Percentiles rank a stretch among this genome's conserved stretches.
Evolutionary conservation across 2,113 vertebrate species (phyloP).

Genomic region (Chaetodon trifascialis): DNA sequence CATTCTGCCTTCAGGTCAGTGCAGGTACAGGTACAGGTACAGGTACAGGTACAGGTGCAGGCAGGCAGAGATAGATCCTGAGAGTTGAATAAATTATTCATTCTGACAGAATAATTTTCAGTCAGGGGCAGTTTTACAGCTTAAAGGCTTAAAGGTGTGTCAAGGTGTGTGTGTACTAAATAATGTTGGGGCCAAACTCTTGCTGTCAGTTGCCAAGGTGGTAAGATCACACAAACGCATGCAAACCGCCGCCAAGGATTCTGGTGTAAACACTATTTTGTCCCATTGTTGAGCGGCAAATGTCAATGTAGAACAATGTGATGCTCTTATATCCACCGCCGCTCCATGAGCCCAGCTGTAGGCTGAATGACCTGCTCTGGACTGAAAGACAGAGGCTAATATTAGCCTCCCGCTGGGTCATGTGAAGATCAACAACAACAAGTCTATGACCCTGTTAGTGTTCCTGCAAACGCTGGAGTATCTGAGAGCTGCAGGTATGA

Average conservation of each 20-base stretch:
- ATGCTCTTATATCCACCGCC: neutral
- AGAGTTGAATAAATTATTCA: constrained; percentile 16
- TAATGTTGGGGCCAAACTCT: neutral
- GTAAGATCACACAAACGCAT: neutral
- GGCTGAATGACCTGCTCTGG: neutral
- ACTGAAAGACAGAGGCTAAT: neutral
- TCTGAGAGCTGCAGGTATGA: constrained; percentile 10
- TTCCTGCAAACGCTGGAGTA: neutral
- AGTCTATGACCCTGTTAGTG: constrained; percentile 14
- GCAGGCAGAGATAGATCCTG: neutral
- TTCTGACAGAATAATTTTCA: constrained; percentile 22
- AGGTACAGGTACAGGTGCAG: neutral
- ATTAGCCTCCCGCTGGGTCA: constrained; percentile 29
- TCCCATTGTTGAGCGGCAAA: neutral
- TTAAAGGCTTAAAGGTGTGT: constrained; percentile 1
- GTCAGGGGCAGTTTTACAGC: constrained; percentile 20
- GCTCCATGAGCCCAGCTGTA: neutral
- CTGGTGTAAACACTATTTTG: neutral
- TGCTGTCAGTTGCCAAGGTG: neutral
- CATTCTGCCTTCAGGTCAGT: neutral
- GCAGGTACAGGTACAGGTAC: neutral
- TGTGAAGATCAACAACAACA: constrained; percentile 28
- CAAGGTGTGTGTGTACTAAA: neutral
- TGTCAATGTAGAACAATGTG: neutral
- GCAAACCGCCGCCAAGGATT: neutral